Percentiles rank a stretch among this genome's conserved stretches.
Evolutionary conservation across 64 coral and sea anemone genomes (phyloP).

Genomic region (Porites australiensis): DNA sequence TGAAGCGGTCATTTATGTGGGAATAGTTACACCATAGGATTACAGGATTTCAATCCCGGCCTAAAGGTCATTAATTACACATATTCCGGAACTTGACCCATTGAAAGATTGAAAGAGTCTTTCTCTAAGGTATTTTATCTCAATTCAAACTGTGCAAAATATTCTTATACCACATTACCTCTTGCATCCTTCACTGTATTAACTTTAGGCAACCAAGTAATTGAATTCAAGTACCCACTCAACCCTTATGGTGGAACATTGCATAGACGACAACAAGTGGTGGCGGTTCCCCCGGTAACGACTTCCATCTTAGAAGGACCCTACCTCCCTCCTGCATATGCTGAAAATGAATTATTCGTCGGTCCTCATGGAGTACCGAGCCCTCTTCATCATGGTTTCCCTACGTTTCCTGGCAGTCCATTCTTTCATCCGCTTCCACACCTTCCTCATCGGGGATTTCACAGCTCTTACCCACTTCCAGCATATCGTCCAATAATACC

Average conservation of each 20-base stretch:
- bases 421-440: not conserved
- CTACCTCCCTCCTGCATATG: slow-evolving; percentile 68
- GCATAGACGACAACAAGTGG: slow-evolving; percentile 41
- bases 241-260: not conserved
- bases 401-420: not conserved
- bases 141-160: too few species aligned
- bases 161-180: not conserved
- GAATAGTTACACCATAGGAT: too few species aligned
- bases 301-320: slow-evolving; percentile 69
- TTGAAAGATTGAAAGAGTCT: too few species aligned
- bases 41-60: too few species aligned
- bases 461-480: slow-evolving; percentile 19
- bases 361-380: slow-evolving; percentile 36
- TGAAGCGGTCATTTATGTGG: too few species aligned
- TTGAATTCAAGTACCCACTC: not conserved
- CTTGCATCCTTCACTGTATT: not conserved
- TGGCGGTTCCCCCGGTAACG: slow-evolving; percentile 79
- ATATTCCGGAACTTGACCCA: too few species aligned
- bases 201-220: not conserved
- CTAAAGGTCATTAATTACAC: too few species aligned
- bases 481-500: slow-evolving; percentile 48
- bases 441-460: not conserved
- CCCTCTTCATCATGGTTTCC: slow-evolving; percentile 7
- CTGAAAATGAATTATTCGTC: slow-evolving; percentile 74
- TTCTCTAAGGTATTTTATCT: too few species aligned